Evolutionary conservation across 2,888 invertebrate species (phyloP).

Genomic region (Lithophane leautieri): DNA sequence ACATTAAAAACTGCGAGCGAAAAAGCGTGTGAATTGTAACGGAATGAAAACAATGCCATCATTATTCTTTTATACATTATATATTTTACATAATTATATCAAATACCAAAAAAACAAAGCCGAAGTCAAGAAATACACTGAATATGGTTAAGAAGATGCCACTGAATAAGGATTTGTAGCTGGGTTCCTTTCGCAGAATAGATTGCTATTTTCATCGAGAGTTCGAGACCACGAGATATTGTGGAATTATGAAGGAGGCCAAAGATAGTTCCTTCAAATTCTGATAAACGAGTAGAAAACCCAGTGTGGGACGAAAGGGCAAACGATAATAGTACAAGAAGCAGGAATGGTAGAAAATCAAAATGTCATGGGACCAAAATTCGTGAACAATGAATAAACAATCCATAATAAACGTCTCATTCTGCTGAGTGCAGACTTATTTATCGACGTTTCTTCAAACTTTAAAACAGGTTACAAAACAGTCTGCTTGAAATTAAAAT

Average conservation of each 20-base stretch:
- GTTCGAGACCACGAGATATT: too few relatives aligned
- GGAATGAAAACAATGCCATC: not conserved
- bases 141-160: not conserved
- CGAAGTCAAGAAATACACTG: not conserved
- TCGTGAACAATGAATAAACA: not conserved
- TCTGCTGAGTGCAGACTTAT: slow-evolving; percentile 16
- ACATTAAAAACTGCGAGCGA: too few relatives aligned
- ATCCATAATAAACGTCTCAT: not conserved
- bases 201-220: too few relatives aligned
- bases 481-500: slow-evolving; percentile 21
- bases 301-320: not conserved
- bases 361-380: not conserved
- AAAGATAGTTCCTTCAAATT: slow-evolving; percentile 5
- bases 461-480: slow-evolving; percentile 32
- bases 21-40: not conserved
- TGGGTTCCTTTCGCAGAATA: too few relatives aligned
- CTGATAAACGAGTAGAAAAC: not conserved
- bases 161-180: not conserved
- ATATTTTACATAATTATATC: too few relatives aligned
- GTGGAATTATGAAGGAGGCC: not conserved
- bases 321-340: slow-evolving; percentile 2
- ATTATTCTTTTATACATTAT: too few relatives aligned
- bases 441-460: slow-evolving; percentile 4
- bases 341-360: not conserved
- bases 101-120: not conserved